Base-by-base conservation (phyloP, 2,888 invertebrate species). In the Drosophila hamatofila region DNA sequence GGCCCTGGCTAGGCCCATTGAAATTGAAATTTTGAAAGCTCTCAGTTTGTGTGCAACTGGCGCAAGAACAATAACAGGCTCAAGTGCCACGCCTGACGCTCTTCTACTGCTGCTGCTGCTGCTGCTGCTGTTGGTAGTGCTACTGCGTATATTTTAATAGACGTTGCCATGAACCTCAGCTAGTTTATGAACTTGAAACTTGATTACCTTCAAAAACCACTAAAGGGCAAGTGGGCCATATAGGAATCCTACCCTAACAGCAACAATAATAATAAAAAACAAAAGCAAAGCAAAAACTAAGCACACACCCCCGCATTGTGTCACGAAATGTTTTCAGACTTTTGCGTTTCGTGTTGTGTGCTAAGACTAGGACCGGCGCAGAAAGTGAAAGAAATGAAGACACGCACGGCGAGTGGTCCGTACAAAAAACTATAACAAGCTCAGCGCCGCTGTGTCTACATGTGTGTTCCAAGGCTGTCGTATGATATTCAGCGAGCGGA, bases 151-250 rank as follows among this genome's bases (percentile, higher is more conserved):
- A 51, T 65, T 76, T 60, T 67, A 66, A 74, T 67, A 77, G 83
- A 62, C 74, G 61, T 51, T 54, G 61, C 87, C 84, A 39, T 87
- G 88, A 89, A 89, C 85, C 85, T 72, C 63, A 76, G 59, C 77
- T 80, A 80, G 89, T 81, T 87, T 74, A 73, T 89, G 87, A 86
- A 86, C 86, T 89, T 86, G 86, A 89, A 86, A 86, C 86, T 89
- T 89, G 86, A 86, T 89, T 89, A 86, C 86, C 86, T 86, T 76
- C 85, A 85, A 75, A 85, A 76, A 74, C 86, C 84, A 83, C 88
- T 67, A 75, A 83, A 82, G 61, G 77, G 67, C 73, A 66, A 67
- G 64, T 69, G 69, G 60, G 62, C 54, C 62, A 66, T 54, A 66
- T 56, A 66, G 44, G 42, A 74, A 81, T 41, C 21, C 44, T 18